These are phyloP conservation scores for Epinephelus fuscoguttatus DNA, from an alignment of 2,113 vertebrate genomes.

Conservation along the genomic window DNA sequence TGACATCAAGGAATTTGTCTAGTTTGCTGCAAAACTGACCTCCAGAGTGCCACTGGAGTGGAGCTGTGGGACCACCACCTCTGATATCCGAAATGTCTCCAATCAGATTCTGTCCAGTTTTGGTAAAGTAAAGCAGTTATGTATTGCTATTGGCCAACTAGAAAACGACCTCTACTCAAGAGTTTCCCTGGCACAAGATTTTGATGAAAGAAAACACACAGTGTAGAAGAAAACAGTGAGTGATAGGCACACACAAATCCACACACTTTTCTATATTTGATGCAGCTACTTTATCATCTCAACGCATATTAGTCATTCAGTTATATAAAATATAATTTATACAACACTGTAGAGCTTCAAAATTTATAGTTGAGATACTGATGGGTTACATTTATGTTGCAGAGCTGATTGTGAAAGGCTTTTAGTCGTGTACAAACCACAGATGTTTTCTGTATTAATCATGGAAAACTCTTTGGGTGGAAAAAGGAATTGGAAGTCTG, in stretches of 20 bases:
- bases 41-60: not conserved
- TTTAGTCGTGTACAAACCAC: not conserved
- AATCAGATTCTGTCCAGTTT: not conserved
- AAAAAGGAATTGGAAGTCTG: conserved; percentile 9
- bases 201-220: not conserved
- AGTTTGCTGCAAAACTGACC: not conserved
- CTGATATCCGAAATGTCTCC: not conserved
- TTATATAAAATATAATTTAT: not conserved
- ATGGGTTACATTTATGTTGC: not conserved
- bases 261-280: not conserved
- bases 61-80: not conserved
- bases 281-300: not conserved
- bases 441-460: not conserved
- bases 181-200: not conserved
- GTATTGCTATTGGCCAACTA: too few relatives aligned
- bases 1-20: not conserved
- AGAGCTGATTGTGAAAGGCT: not conserved
- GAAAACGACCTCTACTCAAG: too few relatives aligned
- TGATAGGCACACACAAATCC: not conserved
- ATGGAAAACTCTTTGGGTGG: not conserved
- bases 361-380: not conserved
- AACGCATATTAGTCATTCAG: not conserved
- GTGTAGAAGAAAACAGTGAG: not conserved
- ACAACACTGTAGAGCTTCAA: not conserved
- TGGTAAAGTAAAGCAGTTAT: too few relatives aligned